Evolutionary conservation across 1,140 invertebrate species (phyloP).

Genomic region (Stratiolaelaps scimitus): DNA sequence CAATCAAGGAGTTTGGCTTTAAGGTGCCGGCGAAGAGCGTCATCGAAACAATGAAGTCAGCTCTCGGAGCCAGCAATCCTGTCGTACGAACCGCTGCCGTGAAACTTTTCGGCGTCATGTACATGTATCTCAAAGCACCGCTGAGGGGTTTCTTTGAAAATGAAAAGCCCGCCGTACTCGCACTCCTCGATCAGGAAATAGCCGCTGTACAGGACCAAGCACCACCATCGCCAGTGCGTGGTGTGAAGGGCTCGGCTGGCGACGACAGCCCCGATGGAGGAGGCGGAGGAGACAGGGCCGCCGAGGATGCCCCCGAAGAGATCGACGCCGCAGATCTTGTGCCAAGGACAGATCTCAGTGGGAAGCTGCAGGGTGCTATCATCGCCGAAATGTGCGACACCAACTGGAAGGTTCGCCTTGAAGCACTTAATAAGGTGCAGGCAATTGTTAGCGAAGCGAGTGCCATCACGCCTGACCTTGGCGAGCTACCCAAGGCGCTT

Average conservation of each 20-base stretch:
- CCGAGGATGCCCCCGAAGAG: slow-evolving; percentile 40
- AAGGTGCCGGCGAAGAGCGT: slow-evolving; percentile 59
- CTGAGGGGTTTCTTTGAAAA: slow-evolving; percentile 66
- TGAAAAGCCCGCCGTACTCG: slow-evolving; percentile 68
- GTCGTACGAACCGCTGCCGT: slow-evolving; percentile 62
- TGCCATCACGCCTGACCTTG: slow-evolving; percentile 64
- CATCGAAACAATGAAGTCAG: slow-evolving; percentile 67
- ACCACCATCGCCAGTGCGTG: slow-evolving; percentile 57
- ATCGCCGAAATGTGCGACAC: slow-evolving; percentile 73
- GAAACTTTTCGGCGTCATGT: slow-evolving; percentile 54
- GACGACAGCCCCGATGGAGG: slow-evolving; percentile 42
- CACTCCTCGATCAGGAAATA: slow-evolving; percentile 73
- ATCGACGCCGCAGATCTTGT: slow-evolving; percentile 54
- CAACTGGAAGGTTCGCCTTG: slow-evolving; percentile 82
- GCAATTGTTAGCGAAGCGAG: slow-evolving; percentile 60
- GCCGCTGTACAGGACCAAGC: slow-evolving; percentile 57
- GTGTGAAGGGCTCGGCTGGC: slow-evolving; percentile 40
- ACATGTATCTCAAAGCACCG: slow-evolving; percentile 61
- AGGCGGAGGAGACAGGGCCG: slow-evolving; percentile 46
- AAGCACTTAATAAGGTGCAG: slow-evolving; percentile 63
- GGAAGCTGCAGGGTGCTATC: slow-evolving; percentile 65
- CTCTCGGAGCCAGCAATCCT: slow-evolving; percentile 66
- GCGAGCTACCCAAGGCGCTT: slow-evolving; percentile 64
- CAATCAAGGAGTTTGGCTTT: slow-evolving; percentile 72
- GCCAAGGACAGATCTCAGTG: slow-evolving; percentile 65